These are phyloP conservation scores for Rhopalosiphum nymphaeae DNA, from an alignment of 2,888 invertebrate genomes.

Conservation along the genomic window DNA sequence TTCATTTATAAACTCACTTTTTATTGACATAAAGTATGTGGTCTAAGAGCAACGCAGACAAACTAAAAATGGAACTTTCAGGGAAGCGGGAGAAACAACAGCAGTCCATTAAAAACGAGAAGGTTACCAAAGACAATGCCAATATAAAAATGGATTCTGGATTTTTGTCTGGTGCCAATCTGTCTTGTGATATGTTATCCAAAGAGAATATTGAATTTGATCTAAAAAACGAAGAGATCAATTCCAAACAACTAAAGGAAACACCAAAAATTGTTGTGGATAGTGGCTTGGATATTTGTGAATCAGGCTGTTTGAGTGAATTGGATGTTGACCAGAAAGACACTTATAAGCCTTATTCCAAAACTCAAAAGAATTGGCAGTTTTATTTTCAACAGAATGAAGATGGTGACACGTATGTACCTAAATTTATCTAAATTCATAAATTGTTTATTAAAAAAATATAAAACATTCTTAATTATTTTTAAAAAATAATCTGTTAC, in stretches of 20 bases:
- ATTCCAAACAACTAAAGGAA: conserved; percentile 46
- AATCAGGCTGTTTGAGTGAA: conserved; percentile 77
- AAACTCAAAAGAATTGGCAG: conserved; percentile 73
- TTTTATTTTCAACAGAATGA: conserved; percentile 83
- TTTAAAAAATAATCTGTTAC: background rate
- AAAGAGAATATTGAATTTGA: conserved; percentile 50
- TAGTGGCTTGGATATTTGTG: conserved; percentile 77
- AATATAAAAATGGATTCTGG: conserved; percentile 65
- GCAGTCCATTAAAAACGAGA: conserved; percentile 34
- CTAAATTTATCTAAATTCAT: background rate
- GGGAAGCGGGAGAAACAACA: conserved; percentile 51
- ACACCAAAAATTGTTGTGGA: conserved; percentile 74
- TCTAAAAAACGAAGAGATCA: conserved; percentile 47
- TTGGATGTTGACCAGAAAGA: conserved; percentile 72
- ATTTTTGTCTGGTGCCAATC: conserved; percentile 61
- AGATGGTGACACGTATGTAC: conserved; percentile 90
- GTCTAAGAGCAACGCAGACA: conserved; percentile 56
- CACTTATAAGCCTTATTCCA: conserved; percentile 69
- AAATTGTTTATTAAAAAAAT: background rate
- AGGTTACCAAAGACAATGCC: conserved; percentile 10
- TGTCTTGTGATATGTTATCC: conserved; percentile 51
- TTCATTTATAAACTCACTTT: background rate
- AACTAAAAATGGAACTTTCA: conserved; percentile 62
- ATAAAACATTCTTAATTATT: background rate
- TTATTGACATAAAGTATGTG: conserved; percentile 45